These are phyloP conservation scores for Bombus superbus DNA, from an alignment of 1,140 invertebrate species.

Conservation along the genomic window DNA sequence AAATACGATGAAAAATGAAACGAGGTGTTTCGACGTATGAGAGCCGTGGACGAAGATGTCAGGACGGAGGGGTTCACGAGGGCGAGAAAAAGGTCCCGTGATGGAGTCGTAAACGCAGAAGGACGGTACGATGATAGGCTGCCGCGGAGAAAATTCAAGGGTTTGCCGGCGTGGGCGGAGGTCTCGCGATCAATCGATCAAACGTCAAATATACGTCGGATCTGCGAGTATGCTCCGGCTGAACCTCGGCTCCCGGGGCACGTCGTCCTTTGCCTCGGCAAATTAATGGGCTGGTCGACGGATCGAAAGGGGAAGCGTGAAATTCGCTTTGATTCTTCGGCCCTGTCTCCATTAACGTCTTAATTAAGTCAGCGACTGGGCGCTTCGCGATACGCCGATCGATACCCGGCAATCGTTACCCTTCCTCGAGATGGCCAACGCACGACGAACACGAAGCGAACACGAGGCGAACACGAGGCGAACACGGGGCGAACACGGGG, in stretches of 20 bases:
- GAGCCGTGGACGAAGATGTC: too few relatives aligned
- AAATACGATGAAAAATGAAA: too few relatives aligned
- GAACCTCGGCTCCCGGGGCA: not conserved
- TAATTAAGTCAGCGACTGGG: constrained; percentile 44
- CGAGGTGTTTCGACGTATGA: too few relatives aligned
- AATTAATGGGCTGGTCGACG: constrained; percentile 58
- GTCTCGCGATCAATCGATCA: constrained; percentile 62
- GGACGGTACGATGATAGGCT: constrained; percentile 7
- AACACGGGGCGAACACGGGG: too few relatives aligned
- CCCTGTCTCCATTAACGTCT: constrained; percentile 45
- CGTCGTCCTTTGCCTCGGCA: constrained; percentile 37
- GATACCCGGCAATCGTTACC: constrained; percentile 28
- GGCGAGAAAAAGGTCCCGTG: too few relatives aligned
- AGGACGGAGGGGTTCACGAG: too few relatives aligned
- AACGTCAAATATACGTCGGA: constrained; percentile 67
- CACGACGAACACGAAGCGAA: too few relatives aligned
- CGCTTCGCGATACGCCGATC: constrained; percentile 25
- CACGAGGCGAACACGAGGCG: too few relatives aligned
- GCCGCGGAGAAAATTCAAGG: constrained; percentile 37
- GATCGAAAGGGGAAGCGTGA: constrained; percentile 47
- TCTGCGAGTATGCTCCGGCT: not conserved
- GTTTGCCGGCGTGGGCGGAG: not conserved
- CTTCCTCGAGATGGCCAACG: not conserved
- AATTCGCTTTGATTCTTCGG: constrained; percentile 43
- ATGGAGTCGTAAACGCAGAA: not conserved